Evolutionary conservation across 1,140 invertebrate genomes (phyloP).

Genomic region (Littorina saxatilis): DNA sequence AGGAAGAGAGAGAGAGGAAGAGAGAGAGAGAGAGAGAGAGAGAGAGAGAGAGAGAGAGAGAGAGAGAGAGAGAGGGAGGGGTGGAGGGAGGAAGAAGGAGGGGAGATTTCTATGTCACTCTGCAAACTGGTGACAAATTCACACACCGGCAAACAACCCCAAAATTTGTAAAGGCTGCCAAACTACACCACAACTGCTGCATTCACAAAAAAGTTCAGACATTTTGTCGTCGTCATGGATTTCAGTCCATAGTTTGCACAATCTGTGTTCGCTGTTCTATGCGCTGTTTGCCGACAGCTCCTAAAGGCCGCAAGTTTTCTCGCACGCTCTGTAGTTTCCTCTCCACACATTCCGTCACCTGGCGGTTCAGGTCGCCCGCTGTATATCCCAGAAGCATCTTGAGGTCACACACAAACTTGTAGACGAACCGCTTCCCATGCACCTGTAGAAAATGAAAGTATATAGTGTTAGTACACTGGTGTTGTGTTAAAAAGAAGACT

Average conservation of each 20-base stretch:
- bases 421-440: constrained; percentile 95
- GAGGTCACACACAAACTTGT: constrained; percentile 97
- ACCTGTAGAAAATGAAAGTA: constrained; percentile 72
- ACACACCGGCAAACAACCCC: too few relatives aligned
- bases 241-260: constrained; percentile 47
- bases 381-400: constrained; percentile 79
- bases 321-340: constrained; percentile 61
- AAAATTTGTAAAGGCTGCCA: too few relatives aligned
- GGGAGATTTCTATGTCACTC: too few relatives aligned
- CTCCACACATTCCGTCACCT: constrained; percentile 66
- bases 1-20: neutral
- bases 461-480: too few relatives aligned
- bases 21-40: constrained; percentile 19
- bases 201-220: too few relatives aligned
- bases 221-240: too few relatives aligned
- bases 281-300: constrained; percentile 24
- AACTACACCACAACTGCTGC: too few relatives aligned
- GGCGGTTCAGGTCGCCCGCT: constrained; percentile 68
- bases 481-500: too few relatives aligned
- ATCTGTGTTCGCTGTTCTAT: constrained; percentile 48
- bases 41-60: constrained; percentile 10
- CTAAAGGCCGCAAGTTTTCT: constrained; percentile 52
- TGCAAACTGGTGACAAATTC: too few relatives aligned
- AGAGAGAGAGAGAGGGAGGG: neutral
- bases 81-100: neutral